phyloP scores from a whole-genome alignment of 2,797 vertebrate species.

The Eurystomus glaucurus region DNA sequence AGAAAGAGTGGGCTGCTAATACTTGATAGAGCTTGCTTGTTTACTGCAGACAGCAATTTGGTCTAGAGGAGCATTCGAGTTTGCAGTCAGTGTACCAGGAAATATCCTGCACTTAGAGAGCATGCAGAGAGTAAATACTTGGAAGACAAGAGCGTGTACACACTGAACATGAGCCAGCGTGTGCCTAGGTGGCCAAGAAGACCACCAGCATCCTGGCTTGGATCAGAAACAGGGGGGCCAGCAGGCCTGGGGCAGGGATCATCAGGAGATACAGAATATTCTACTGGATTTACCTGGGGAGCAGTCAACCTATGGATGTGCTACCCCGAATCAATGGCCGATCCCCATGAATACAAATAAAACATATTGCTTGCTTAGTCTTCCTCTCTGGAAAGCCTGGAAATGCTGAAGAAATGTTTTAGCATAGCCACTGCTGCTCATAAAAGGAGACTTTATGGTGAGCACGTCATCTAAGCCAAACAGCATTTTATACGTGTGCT shows the following conservation, averaged over 20 bases:
- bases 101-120: neutral
- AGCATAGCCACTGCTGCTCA: neutral
- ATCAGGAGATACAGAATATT: neutral
- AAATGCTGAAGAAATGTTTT: neutral
- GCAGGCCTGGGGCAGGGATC: too few species aligned
- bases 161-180: too few species aligned
- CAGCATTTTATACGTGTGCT: neutral
- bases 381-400: neutral
- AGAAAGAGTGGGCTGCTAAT: neutral
- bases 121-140: neutral
- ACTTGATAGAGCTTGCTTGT: neutral
- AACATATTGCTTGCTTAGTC: neutral
- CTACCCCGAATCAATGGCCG: neutral
- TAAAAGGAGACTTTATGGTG: neutral
- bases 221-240: too few species aligned
- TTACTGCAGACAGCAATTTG: neutral
- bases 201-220: too few species aligned
- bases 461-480: neutral
- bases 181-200: too few species aligned
- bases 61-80: neutral
- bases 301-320: neutral
- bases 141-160: neutral
- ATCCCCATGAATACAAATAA: neutral
- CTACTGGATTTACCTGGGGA: neutral
- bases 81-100: neutral